phyloP scores from a whole-genome alignment of 2,888 invertebrate genomes.

The Lepidocyrtinus sp. region DNA sequence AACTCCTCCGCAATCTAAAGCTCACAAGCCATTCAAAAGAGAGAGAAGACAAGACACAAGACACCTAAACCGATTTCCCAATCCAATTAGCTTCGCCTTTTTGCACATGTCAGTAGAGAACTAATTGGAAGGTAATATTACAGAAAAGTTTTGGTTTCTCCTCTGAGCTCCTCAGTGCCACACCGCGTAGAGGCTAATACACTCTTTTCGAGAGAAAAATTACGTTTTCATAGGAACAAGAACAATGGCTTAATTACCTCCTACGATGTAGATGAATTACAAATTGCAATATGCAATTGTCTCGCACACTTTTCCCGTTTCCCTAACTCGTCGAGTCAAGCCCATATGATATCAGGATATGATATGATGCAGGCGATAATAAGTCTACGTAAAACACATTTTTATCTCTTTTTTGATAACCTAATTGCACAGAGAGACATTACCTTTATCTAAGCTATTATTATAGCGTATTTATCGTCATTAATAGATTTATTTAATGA shows the following conservation, averaged over 20 bases:
- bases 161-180: not conserved
- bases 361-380: not conserved
- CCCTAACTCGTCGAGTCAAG: not conserved
- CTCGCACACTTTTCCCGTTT: too few species aligned
- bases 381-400: not conserved
- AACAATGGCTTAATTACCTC: not conserved
- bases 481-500: not conserved
- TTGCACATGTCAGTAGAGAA: conserved; percentile 43
- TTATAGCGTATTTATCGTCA: not conserved
- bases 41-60: not conserved
- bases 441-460: not conserved
- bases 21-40: not conserved
- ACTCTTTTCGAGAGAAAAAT: too few species aligned
- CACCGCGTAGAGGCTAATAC: too few species aligned
- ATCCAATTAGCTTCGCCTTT: conserved; percentile 53
- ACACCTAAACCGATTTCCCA: conserved; percentile 21
- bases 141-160: conserved; percentile 31
- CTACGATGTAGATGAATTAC: not conserved
- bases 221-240: not conserved
- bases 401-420: not conserved
- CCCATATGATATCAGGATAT: not conserved
- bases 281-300: not conserved
- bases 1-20: not conserved
- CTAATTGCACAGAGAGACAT: not conserved
- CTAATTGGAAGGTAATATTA: conserved; percentile 40